Evolutionary conservation across 2,797 vertebrate species (phyloP).

Genomic region (Anas flavirostris): DNA sequence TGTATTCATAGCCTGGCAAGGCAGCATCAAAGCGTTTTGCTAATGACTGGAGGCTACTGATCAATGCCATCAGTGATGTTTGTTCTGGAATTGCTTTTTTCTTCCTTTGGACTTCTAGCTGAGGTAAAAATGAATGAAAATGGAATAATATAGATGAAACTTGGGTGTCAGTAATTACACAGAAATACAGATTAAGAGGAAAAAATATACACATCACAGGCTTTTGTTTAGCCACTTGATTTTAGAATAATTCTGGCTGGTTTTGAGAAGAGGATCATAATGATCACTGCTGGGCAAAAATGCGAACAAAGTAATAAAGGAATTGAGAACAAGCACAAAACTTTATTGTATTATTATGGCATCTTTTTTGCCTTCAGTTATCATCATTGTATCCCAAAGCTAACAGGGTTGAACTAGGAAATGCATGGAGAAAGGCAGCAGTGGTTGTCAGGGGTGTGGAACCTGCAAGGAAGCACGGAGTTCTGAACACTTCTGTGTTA

Average conservation of each 20-base stretch:
- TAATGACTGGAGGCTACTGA: fast-evolving
- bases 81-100: not conserved
- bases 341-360: not conserved
- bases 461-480: not conserved
- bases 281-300: not conserved
- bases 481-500: not conserved
- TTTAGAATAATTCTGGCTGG: not conserved
- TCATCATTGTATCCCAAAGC: not conserved
- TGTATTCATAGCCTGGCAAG: not conserved
- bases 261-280: not conserved
- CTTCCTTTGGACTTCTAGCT: not conserved
- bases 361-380: not conserved
- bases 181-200: not conserved
- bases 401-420: not conserved
- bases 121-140: not conserved
- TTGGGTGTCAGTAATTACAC: not conserved
- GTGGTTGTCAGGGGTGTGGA: not conserved
- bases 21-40: not conserved
- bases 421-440: not conserved
- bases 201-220: not conserved
- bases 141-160: not conserved
- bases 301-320: not conserved
- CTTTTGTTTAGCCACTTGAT: not conserved
- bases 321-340: not conserved
- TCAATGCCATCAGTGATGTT: fast-evolving